Conservation (phyloP, 2,888 invertebrate genomes). For the Dermolepida albohirtum region DNA sequence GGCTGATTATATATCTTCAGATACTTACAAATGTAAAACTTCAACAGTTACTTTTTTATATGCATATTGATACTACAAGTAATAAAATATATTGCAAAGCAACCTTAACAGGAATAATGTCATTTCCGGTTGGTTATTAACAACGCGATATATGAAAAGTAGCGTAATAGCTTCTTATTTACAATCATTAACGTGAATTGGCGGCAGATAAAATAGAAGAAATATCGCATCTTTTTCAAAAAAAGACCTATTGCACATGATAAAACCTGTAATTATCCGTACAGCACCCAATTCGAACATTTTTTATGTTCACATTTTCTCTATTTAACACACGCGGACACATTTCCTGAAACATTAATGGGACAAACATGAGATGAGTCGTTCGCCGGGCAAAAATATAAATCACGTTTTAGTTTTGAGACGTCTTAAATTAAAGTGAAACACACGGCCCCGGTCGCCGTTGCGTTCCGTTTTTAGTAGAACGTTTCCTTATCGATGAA, state of each 20-base stretch:
- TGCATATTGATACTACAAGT: slow-evolving; percentile 16
- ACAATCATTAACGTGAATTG: too few species aligned
- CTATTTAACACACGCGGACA: slow-evolving; percentile 1
- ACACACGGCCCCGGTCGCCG: slow-evolving; percentile 4
- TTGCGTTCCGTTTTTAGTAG: slow-evolving; percentile 33
- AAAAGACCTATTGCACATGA: too few species aligned
- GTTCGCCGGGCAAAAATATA: slow-evolving; percentile 29
- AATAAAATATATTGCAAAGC: slow-evolving; percentile 12
- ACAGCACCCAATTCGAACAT: too few species aligned
- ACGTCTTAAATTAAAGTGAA: slow-evolving; percentile 37
- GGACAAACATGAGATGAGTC: slow-evolving; percentile 20
- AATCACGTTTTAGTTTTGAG: slow-evolving; percentile 38
- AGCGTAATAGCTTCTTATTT: too few species aligned
- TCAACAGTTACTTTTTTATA: not conserved
- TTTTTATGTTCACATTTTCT: too few species aligned
- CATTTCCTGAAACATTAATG: slow-evolving; percentile 33
- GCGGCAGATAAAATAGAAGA: too few species aligned
- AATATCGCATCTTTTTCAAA: too few species aligned
- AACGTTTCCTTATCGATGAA: slow-evolving; percentile 35
- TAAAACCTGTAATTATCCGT: too few species aligned
- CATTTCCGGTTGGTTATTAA: slow-evolving; percentile 30
- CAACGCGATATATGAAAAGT: slow-evolving; percentile 1
- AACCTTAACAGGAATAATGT: slow-evolving; percentile 23
- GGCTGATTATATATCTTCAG: too few species aligned
- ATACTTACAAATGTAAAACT: too few species aligned